Conservation (phyloP, 2,888 invertebrate genomes). For the Thera britannica region DNA sequence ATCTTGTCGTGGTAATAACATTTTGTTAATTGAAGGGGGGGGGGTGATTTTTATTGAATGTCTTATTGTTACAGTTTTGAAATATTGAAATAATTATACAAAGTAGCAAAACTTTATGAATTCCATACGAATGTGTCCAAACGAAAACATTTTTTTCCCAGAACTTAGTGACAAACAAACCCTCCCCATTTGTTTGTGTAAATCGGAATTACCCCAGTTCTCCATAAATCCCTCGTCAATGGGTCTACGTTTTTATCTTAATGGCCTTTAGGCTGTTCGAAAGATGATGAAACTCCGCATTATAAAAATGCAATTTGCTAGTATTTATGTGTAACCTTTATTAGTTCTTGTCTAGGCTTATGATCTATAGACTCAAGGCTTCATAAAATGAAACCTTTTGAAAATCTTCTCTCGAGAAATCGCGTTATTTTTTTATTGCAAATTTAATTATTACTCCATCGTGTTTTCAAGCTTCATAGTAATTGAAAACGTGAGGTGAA, state of each 20-base stretch:
- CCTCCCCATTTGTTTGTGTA: constrained; percentile 22
- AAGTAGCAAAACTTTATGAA: constrained; percentile 7
- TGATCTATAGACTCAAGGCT: constrained; percentile 7
- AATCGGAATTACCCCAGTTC: constrained; percentile 27
- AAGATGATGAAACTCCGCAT: constrained; percentile 46
- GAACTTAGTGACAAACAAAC: constrained; percentile 19
- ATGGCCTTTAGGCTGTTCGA: constrained; percentile 58
- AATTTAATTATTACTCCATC: constrained; percentile 26
- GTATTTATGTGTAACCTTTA: constrained; percentile 43
- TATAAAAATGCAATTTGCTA: constrained; percentile 38
- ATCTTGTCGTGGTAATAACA: too few species aligned
- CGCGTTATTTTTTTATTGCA: not conserved
- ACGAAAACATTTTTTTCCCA: constrained; percentile 6
- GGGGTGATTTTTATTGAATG: too few species aligned
- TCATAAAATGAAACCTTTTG: not conserved
- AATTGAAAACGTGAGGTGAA: constrained; percentile 67
- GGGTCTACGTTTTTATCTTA: constrained; percentile 54
- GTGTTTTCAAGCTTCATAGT: constrained; percentile 19
- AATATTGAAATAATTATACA: not conserved
- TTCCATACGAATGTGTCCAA: not conserved
- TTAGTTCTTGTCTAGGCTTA: constrained; percentile 19
- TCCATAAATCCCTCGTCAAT: constrained; percentile 34
- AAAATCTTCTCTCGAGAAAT: not conserved
- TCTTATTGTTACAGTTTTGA: not conserved
- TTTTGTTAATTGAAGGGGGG: too few species aligned